Percentiles rank a stretch among this genome's conserved stretches.
phyloP scores from a whole-genome alignment of 2,113 vertebrate genomes.

The Siniperca chuatsi region DNA sequence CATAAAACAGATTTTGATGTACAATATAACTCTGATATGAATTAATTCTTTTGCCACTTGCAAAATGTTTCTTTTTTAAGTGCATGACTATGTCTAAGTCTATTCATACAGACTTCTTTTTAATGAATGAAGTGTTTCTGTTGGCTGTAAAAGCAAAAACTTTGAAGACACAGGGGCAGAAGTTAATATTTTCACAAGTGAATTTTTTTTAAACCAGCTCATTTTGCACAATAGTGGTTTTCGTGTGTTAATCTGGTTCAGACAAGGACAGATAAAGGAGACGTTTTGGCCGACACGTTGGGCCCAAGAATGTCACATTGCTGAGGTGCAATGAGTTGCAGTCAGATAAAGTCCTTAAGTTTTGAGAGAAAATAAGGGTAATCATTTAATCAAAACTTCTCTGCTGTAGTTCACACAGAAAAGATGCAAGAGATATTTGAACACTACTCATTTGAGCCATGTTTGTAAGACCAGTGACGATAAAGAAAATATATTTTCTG shows the following conservation, averaged over 20 bases:
- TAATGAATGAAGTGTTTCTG: neutral
- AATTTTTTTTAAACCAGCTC: constrained; percentile 3
- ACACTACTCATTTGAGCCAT: constrained; percentile 10
- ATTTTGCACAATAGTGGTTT: constrained; percentile 8
- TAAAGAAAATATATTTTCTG: constrained; percentile 26
- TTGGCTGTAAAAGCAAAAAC: constrained; percentile 56
- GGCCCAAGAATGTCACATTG: neutral
- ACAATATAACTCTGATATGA: constrained; percentile 28
- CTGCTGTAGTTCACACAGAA: neutral
- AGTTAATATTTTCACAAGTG: constrained; percentile 16
- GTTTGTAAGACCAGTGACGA: neutral
- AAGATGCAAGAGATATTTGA: constrained; percentile 1
- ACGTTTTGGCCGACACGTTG: neutral
- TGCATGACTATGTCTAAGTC: neutral
- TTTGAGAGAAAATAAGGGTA: neutral
- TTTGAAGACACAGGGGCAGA: neutral
- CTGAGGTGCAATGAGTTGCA: neutral
- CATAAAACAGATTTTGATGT: constrained; percentile 43
- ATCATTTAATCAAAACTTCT: neutral
- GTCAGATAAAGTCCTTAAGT: neutral
- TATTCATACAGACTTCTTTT: constrained; percentile 3
- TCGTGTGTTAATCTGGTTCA: neutral
- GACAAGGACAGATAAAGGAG: constrained; percentile 8
- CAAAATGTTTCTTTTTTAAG: neutral
- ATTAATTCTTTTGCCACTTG: constrained; percentile 6